A percentile compares a stretch with the other conserved stretches of the same genome.
phyloP scores from a whole-genome alignment of 2,113 vertebrate species.

The Forbesichthys agassizii region DNA sequence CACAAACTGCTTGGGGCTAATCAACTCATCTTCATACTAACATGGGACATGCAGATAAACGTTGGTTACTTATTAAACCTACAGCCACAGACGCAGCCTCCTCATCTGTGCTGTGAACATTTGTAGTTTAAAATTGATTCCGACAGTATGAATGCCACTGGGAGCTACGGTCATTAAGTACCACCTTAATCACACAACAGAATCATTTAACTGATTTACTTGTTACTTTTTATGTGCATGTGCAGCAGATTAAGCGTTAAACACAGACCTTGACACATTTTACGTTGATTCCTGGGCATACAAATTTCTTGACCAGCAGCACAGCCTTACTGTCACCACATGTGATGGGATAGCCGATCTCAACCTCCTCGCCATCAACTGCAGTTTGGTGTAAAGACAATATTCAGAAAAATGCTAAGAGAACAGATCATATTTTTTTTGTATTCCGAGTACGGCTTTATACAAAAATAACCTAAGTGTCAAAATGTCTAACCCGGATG shows the following conservation, averaged over 20 bases:
- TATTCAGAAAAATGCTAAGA: neutral
- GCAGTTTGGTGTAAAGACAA: constrained; percentile 76
- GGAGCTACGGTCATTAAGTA: no score
- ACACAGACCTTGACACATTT: constrained; percentile 92
- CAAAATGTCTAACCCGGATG: constrained; percentile 69
- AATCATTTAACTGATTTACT: neutral
- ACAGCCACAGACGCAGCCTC: no score
- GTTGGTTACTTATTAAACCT: no score
- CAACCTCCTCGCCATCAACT: constrained; percentile 86
- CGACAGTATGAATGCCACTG: no score
- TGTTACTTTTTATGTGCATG: neutral
- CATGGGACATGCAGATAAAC: constrained; percentile 4
- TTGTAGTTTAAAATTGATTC: no score
- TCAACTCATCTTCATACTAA: constrained; percentile 95
- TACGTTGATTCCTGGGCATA: constrained; percentile 97
- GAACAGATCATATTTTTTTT: neutral
- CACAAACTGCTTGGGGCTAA: constrained; percentile 98
- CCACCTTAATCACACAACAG: neutral
- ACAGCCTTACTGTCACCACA: constrained; percentile 96
- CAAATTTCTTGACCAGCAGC: constrained; percentile 95
- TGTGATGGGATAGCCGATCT: constrained; percentile 93
- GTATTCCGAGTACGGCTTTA: neutral
- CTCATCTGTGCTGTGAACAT: no score
- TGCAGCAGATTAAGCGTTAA: no score
- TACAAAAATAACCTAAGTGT: neutral